Percentiles rank a stretch among this genome's conserved stretches.
Conservation (phyloP, 2,797 vertebrate genomes). For the Hafferia zeledoni region DNA sequence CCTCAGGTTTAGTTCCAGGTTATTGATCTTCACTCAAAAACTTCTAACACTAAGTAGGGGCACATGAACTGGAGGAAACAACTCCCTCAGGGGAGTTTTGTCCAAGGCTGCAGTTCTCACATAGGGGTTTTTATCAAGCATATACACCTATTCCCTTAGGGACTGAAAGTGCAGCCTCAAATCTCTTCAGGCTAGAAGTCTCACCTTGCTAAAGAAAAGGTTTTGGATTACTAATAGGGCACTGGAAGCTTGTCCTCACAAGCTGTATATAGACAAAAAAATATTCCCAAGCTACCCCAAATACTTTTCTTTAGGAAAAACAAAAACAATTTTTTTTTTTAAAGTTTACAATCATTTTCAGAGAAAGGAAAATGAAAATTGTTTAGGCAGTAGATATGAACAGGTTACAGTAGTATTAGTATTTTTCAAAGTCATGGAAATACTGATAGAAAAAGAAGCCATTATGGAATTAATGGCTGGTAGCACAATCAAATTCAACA, state of each 20-base stretch:
- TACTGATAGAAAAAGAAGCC: not conserved
- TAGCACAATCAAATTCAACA: not conserved
- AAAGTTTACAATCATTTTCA: not conserved
- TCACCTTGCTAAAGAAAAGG: not conserved
- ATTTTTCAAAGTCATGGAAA: not conserved
- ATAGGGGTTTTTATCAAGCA: not conserved
- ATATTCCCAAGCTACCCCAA: not conserved
- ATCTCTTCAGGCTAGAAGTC: not conserved
- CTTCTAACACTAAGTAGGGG: slow-evolving; percentile 26
- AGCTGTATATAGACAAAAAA: not conserved
- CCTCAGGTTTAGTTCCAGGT: slow-evolving; percentile 10
- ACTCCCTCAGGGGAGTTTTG: slow-evolving; percentile 36
- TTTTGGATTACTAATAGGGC: not conserved
- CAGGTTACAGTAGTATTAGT: not conserved
- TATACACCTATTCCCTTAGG: not conserved
- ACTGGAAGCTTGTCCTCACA: not conserved
- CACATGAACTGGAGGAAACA: slow-evolving; percentile 39
- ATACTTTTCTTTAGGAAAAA: not conserved
- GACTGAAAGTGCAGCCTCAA: not conserved
- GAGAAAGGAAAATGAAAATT: not conserved
- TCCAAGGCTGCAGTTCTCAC: not conserved
- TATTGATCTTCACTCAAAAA: slow-evolving; percentile 57
- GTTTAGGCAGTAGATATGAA: not conserved
- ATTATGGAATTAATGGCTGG: not conserved
- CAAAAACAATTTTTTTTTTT: not conserved